Evolutionary conservation across 2,888 invertebrate genomes (phyloP).

Genomic region (Atethmia centrago): DNA sequence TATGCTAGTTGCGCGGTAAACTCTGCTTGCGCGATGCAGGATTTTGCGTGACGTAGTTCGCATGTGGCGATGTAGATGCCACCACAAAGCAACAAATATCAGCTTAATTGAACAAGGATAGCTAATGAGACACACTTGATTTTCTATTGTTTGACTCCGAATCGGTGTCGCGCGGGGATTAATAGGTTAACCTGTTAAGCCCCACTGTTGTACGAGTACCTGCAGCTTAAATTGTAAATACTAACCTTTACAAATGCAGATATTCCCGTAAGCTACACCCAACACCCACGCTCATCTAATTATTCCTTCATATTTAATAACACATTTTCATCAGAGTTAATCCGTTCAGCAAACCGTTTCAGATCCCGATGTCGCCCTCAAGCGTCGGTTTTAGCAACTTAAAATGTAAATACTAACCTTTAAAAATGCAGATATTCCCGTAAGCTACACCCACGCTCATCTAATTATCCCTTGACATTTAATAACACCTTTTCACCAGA

Average conservation of each 20-base stretch:
- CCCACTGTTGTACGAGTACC: no score
- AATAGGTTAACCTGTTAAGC: no score
- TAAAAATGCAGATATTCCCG: background rate
- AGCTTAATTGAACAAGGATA: no score
- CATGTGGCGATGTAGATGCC: no score
- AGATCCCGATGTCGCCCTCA: no score
- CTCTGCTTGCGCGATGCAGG: no score
- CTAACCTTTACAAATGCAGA: slow-evolving; percentile 4
- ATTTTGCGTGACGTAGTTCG: no score
- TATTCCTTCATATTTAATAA: slow-evolving; percentile 30
- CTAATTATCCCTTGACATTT: slow-evolving; percentile 29
- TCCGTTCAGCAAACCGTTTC: slow-evolving; percentile 36
- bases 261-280: background rate
- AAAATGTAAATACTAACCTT: background rate
- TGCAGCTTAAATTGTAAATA: background rate
- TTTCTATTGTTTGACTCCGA: no score
- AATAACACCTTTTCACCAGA: slow-evolving; percentile 38
- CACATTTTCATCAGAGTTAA: slow-evolving; percentile 38
- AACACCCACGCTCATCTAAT: slow-evolving; percentile 24
- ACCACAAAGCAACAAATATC: background rate
- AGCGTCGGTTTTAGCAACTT: no score
- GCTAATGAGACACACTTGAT: no score
- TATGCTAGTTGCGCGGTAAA: no score
- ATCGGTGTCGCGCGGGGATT: no score
- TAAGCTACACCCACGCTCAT: slow-evolving; percentile 14